Percentiles rank a stretch among this genome's conserved stretches.
Evolutionary conservation across 53 echinoderm and acorn worm species (phyloP).

Genomic region (Zoroaster sp.): DNA sequence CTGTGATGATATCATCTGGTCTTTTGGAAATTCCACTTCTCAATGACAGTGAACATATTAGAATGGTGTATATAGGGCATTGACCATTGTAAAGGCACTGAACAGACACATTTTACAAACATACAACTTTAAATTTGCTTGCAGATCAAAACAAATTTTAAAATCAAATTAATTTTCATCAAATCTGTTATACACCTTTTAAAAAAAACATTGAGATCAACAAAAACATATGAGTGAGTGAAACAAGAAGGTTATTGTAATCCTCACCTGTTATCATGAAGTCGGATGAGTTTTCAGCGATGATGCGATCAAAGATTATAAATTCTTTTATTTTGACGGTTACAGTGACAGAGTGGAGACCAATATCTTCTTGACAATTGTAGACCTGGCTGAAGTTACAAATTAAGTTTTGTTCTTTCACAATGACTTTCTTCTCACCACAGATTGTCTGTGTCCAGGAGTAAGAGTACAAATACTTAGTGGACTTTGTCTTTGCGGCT

Average conservation of each 20-base stretch:
- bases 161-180: neutral
- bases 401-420: neutral
- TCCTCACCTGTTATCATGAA: conserved; percentile 40
- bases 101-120: neutral
- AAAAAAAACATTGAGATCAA: too few relatives aligned
- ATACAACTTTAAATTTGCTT: neutral
- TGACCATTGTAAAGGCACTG: neutral
- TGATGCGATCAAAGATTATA: neutral
- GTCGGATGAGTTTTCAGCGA: neutral
- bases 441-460: conserved; percentile 42
- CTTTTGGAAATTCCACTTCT: too few relatives aligned
- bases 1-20: too few relatives aligned
- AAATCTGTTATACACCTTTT: neutral
- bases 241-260: too few relatives aligned
- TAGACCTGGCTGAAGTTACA: conserved; percentile 35
- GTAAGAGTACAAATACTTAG: neutral
- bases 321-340: neutral
- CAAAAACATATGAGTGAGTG: too few relatives aligned
- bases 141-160: neutral
- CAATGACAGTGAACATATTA: too few relatives aligned
- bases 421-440: neutral
- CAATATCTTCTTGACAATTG: conserved; percentile 9
- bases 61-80: neutral
- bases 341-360: conserved; percentile 4
- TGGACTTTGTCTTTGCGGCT: neutral